Conservation (phyloP, 2,888 invertebrate species). For the Coleophora deauratella region DNA sequence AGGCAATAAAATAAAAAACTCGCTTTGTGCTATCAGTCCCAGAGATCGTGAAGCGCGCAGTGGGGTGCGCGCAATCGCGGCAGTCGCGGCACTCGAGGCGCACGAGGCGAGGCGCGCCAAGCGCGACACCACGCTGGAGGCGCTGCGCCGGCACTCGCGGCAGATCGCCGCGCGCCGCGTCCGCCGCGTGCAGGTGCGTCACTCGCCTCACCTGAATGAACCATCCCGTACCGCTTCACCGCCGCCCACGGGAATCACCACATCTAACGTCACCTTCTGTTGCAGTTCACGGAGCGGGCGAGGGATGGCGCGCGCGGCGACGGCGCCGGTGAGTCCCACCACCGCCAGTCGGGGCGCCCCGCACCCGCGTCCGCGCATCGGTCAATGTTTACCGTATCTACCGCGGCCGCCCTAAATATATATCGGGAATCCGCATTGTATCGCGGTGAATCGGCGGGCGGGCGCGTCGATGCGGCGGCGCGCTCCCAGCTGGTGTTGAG, state of each 20-base stretch:
- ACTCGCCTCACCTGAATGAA: conserved; percentile 20
- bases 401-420: conserved; percentile 38
- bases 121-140: conserved; percentile 74
- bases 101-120: conserved; percentile 16
- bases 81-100: conserved; percentile 4
- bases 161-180: conserved; percentile 87
- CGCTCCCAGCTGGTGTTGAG: no score
- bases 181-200: conserved; percentile 87
- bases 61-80: neutral
- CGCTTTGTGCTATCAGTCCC: conserved; percentile 28
- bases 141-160: conserved; percentile 88
- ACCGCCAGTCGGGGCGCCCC: conserved; percentile 15
- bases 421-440: conserved; percentile 30
- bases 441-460: conserved; percentile 42
- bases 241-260: conserved; percentile 1
- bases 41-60: conserved; percentile 17
- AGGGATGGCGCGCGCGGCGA: conserved; percentile 59
- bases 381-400: conserved; percentile 9
- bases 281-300: conserved; percentile 64
- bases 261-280: conserved; percentile 26
- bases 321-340: conserved; percentile 53
- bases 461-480: conserved; percentile 30
- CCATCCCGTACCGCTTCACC: no score
- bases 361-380: conserved; percentile 1
- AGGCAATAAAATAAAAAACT: conserved; percentile 36